These are phyloP conservation scores for Ptilodon capucinus DNA, from an alignment of 2,888 invertebrate genomes.

Conservation along the genomic window DNA sequence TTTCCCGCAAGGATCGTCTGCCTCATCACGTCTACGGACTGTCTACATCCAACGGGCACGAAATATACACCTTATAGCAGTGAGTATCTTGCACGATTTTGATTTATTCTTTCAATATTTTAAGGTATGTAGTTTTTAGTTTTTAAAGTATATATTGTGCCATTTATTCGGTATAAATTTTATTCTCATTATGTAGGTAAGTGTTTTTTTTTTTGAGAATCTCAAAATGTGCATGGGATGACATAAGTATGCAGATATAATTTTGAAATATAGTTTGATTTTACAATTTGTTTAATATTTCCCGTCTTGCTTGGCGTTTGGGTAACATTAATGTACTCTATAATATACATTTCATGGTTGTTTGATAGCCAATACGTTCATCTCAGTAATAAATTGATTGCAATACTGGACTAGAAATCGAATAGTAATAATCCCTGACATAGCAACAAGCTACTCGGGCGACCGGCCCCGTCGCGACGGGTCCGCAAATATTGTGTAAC, in stretches of 20 bases:
- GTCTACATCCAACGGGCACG: constrained; percentile 45
- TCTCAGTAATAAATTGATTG: background rate
- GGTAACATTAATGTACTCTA: too few species aligned
- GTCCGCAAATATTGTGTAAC: constrained; percentile 29
- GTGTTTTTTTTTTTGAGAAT: too few species aligned
- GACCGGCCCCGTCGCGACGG: too few species aligned
- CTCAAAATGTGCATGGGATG: too few species aligned
- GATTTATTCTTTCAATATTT: background rate
- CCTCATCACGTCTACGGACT: constrained; percentile 55
- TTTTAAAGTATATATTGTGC: too few species aligned
- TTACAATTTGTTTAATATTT: too few species aligned
- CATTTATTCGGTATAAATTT: too few species aligned
- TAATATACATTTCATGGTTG: background rate
- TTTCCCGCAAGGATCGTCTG: constrained; percentile 62
- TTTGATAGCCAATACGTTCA: background rate
- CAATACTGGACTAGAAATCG: constrained; percentile 4
- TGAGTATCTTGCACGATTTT: constrained; percentile 42
- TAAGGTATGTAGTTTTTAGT: too few species aligned
- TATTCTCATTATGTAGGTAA: too few species aligned
- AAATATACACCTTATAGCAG: constrained; percentile 59
- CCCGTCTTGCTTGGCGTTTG: too few species aligned
- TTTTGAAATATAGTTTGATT: too few species aligned
- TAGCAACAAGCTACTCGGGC: constrained; percentile 3
- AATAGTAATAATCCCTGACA: constrained; percentile 7
- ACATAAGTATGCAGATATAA: too few species aligned